Conservation (phyloP, 2,113 vertebrate species). For the Helogale parvula region DNA sequence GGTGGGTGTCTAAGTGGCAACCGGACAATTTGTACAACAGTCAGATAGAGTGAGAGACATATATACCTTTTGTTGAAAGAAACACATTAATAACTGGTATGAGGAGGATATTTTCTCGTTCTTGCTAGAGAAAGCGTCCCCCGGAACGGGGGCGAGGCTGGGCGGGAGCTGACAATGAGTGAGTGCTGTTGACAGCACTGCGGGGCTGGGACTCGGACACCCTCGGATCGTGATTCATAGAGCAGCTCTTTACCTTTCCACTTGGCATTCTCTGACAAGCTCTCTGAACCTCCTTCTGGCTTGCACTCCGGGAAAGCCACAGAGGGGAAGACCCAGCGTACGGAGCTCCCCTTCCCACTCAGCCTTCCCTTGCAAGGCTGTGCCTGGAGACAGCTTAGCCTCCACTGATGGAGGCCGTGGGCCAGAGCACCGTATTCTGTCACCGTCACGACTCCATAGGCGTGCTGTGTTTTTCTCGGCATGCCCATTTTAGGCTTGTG, state of each 20-base stretch:
- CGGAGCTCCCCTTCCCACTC: background rate
- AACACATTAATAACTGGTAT: background rate
- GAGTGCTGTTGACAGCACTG: no score
- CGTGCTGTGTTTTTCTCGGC: slow-evolving; percentile 25
- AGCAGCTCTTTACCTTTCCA: background rate
- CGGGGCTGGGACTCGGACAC: no score
- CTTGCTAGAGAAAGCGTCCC: background rate
- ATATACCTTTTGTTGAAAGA: background rate
- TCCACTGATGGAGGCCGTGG: rapidly evolving
- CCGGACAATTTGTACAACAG: background rate
- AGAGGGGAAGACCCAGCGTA: background rate
- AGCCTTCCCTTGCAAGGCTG: background rate
- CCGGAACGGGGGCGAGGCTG: background rate
- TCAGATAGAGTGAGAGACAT: background rate
- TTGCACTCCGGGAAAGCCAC: background rate
- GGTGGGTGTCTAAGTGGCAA: background rate
- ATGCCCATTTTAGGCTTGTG: slow-evolving; percentile 69
- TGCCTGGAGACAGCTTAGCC: background rate
- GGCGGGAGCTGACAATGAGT: background rate
- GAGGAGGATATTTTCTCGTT: background rate
- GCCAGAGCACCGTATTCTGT: rapidly evolving
- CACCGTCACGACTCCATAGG: background rate
- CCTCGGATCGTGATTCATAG: background rate
- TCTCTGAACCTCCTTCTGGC: background rate
- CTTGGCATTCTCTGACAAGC: background rate